These are phyloP conservation scores for Amphipyra tragopoginis DNA, from an alignment of 2,888 invertebrate species.

Conservation along the genomic window DNA sequence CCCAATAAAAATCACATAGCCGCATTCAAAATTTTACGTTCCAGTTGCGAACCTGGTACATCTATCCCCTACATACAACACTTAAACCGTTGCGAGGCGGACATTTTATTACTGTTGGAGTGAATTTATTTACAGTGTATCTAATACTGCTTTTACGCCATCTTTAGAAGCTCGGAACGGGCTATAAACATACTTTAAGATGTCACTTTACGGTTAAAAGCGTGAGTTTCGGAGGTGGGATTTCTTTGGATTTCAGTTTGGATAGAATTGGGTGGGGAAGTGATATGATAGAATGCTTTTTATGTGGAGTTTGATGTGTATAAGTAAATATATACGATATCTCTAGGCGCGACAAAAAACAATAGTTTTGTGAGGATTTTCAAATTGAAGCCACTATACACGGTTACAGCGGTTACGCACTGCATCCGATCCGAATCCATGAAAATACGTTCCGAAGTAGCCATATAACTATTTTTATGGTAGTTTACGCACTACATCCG, in stretches of 20 bases:
- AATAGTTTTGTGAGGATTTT: too few species aligned
- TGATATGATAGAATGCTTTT: slow-evolving; percentile 14
- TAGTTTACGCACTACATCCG: too few species aligned
- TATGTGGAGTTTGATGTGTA: slow-evolving; percentile 1
- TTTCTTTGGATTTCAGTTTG: slow-evolving; percentile 23
- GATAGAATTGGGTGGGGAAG: slow-evolving; percentile 23
- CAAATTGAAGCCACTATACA: too few species aligned
- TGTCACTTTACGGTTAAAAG: slow-evolving; percentile 56
- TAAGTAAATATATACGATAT: not conserved
- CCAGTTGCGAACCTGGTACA: slow-evolving; percentile 19
- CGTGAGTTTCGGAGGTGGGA: slow-evolving; percentile 29
- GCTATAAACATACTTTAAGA: slow-evolving; percentile 61
- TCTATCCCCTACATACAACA: slow-evolving; percentile 32
- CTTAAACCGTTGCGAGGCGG: slow-evolving; percentile 45
- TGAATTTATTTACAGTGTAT: slow-evolving; percentile 70
- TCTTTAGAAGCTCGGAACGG: slow-evolving; percentile 52
- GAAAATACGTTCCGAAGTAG: too few species aligned
- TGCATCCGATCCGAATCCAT: too few species aligned
- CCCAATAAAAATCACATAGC: slow-evolving; percentile 38
- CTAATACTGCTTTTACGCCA: slow-evolving; percentile 61
- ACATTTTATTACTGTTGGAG: slow-evolving; percentile 68
- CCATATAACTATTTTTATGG: too few species aligned
- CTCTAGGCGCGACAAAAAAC: too few species aligned
- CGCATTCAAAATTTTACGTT: slow-evolving; percentile 36
- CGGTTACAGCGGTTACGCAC: too few species aligned